phyloP scores from a whole-genome alignment of 1,140 invertebrate genomes.

The Sarcophaga peregrina region DNA sequence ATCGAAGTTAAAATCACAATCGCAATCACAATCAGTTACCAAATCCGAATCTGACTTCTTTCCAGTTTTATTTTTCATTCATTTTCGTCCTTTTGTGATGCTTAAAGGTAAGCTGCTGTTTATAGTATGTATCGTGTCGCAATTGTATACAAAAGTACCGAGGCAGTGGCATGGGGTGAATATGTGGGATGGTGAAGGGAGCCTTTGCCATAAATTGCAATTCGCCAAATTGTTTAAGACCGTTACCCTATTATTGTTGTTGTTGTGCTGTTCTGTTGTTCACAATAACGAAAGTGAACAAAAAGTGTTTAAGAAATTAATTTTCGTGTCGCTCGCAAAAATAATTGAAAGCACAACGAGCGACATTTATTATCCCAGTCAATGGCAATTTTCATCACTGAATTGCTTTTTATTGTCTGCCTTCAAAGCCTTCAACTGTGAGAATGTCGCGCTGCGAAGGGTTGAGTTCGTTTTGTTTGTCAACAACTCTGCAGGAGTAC shows the following conservation, averaged over 20 bases:
- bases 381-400: conserved; percentile 15
- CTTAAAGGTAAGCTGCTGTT: neutral
- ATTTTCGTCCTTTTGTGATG: neutral
- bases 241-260: neutral
- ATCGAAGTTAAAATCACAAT: neutral
- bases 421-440: neutral
- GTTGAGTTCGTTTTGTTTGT: neutral
- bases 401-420: conserved; percentile 6
- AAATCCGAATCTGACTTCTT: neutral
- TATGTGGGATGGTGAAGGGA: neutral
- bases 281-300: neutral
- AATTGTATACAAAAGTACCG: neutral
- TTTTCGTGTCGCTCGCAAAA: conserved; percentile 2
- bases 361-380: conserved; percentile 21
- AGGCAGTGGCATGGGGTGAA: neutral
- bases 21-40: neutral
- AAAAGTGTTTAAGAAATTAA: conserved; percentile 20
- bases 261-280: neutral
- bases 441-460: neutral
- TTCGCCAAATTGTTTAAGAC: neutral
- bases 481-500: neutral
- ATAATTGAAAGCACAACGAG: neutral
- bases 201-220: conserved; percentile 15
- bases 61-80: neutral
- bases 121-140: neutral